phyloP scores from a whole-genome alignment of 2,797 vertebrate species.

The Gambusia yucatana region DNA sequence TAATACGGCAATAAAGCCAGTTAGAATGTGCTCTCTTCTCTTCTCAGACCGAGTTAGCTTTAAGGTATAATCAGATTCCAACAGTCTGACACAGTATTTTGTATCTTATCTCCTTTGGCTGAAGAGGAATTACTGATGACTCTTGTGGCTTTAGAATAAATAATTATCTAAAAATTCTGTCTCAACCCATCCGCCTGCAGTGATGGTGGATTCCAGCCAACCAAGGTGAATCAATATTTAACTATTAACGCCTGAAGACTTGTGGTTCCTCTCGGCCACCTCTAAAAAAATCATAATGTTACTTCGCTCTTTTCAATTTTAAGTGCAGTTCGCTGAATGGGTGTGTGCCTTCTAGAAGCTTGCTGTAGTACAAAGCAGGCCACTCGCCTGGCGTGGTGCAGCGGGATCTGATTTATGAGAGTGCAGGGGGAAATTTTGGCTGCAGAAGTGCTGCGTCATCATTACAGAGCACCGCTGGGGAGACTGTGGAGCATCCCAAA shows the following conservation, averaged over 20 bases:
- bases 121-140: conserved; percentile 15
- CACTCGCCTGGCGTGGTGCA: conserved; percentile 38
- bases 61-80: background rate
- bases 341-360: conserved; percentile 22
- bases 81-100: conserved; percentile 8
- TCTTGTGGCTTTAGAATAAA: conserved; percentile 35
- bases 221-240: conserved; percentile 68
- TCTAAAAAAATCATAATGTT: conserved; percentile 21
- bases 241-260: conserved; percentile 45
- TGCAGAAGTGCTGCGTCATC: conserved; percentile 70
- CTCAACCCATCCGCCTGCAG: conserved; percentile 44
- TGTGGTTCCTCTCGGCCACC: conserved; percentile 4
- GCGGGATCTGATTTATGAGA: conserved; percentile 65
- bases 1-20: background rate
- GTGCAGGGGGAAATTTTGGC: conserved; percentile 54
- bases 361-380: conserved; percentile 28
- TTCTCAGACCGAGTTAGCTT: background rate
- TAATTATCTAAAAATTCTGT: conserved; percentile 34
- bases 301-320: conserved; percentile 15
- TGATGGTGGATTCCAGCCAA: conserved; percentile 36
- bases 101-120: conserved; percentile 24
- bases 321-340: conserved; percentile 43
- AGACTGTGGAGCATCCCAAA: conserved; percentile 37
- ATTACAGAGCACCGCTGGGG: conserved; percentile 40
- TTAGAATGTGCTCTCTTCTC: background rate